Evolutionary conservation across 2,113 vertebrate species (phyloP), one percentile per base, ranked within the genome.

Genomic region (Neotoma lepida): DNA sequence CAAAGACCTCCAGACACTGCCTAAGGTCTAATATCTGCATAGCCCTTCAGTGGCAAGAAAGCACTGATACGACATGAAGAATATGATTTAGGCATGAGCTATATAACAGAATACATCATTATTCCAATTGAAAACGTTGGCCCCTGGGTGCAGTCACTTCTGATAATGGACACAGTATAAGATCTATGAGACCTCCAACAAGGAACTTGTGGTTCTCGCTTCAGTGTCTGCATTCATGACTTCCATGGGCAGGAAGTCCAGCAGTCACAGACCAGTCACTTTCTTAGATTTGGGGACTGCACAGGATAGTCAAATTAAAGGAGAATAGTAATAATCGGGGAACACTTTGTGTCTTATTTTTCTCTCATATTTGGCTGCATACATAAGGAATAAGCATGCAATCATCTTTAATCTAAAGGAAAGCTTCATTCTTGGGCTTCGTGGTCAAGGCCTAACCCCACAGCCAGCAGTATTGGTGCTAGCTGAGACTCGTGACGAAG

Each of bases 61-160:
- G 46, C n/a, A 86, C 39, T 49, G 30, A 54, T 90, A 86, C 89
- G 94, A 90, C 85, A 86, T 46, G 86, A 71, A 51, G 93, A 97
- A 84, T 88, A 98, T 96, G 90, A 97, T 96, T 95, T 97, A 89
- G 88, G 88, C 93, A 91, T 56, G 51, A 77, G n/a, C 51, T 91
- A 90, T 94, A 96, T 94, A 96, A 97, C 71, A 92, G 89, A 95
- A 90, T 93, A 88, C 97, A 74, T 96, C 90, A 95, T 96, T 97
- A 97, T 97, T 98, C 96, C 86, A 97, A 96, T 95, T 96, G 94
- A 90, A 96, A 98, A 74, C 10, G 46, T 77, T 96, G 77, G 86
- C 61, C 92, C 95, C 74, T 93, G 97, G 93, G 39, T 90, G 22
- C 56, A 97, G 95, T 95, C 92, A 20, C 73, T 95, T 96, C 78